phyloP scores from a whole-genome alignment of 1,140 invertebrate species.

The Oreohelix idahoensis region DNA sequence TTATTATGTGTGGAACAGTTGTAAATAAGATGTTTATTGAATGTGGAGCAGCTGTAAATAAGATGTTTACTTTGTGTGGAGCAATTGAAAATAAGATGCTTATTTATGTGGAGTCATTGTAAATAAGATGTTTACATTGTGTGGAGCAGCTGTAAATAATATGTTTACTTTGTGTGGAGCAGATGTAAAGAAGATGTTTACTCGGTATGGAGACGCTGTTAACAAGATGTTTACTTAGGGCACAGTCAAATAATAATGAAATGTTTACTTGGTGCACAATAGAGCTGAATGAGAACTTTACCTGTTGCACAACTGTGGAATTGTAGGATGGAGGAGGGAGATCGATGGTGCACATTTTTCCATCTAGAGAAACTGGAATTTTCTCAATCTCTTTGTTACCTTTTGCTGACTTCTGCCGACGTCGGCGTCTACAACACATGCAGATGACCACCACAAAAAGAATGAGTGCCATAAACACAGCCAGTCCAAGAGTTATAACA shows the following conservation, averaged over 20 bases:
- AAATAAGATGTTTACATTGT: neutral
- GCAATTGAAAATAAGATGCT: no score
- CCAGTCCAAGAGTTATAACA: neutral
- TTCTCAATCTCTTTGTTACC: neutral
- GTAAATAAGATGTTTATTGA: no score
- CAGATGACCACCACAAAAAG: conserved; percentile 5
- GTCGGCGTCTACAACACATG: neutral
- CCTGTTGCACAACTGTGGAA: conserved; percentile 2
- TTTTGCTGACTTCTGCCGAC: neutral
- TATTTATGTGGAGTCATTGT: neutral
- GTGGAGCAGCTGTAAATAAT: neutral
- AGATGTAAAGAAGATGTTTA: neutral
- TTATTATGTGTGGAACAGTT: no score
- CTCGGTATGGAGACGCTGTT: no score
- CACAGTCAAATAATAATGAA: neutral
- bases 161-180: neutral
- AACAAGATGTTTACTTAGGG: neutral
- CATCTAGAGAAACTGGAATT: neutral
- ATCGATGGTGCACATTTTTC: conserved; percentile 15
- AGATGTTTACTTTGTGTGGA: no score
- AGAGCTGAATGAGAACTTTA: neutral
- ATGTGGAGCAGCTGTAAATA: no score
- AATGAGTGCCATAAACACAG: neutral
- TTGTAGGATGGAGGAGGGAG: conserved; percentile 25
- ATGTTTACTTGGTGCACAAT: neutral